phyloP scores from a whole-genome alignment of 2,888 invertebrate species.

The Habroteleia sp. region DNA sequence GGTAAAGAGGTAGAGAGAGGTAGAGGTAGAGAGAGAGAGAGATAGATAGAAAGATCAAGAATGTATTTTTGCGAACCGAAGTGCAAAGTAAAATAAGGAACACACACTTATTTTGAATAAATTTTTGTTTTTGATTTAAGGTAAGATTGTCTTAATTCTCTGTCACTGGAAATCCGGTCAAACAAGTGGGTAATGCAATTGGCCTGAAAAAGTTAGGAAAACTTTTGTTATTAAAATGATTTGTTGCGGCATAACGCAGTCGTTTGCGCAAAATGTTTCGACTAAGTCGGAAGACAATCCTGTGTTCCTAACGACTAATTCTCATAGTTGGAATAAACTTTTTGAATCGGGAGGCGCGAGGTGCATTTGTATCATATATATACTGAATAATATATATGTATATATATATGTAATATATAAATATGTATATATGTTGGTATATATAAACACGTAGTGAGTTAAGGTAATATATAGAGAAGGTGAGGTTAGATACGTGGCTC shows the following conservation, averaged over 20 bases:
- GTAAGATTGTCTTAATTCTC: constrained; percentile 43
- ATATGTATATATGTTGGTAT: constrained; percentile 75
- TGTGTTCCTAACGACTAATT: constrained; percentile 19
- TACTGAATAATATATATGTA: constrained; percentile 67
- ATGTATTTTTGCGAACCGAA: constrained; percentile 27
- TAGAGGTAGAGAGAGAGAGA: constrained; percentile 2
- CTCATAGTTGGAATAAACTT: constrained; percentile 69
- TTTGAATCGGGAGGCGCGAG: constrained; percentile 75
- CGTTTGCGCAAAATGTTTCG: constrained; percentile 28
- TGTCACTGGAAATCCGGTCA: constrained; percentile 36
- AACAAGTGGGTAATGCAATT: constrained; percentile 53
- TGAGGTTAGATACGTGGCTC: constrained; percentile 82
- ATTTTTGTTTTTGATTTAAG: constrained; percentile 13
- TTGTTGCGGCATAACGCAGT: constrained; percentile 8
- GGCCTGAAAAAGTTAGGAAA: constrained; percentile 62
- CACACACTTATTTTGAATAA: constrained; percentile 28
- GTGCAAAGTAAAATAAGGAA: constrained; percentile 39
- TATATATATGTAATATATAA: constrained; percentile 68
- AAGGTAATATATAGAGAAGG: constrained; percentile 81
- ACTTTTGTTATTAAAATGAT: constrained; percentile 25
- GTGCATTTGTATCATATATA: constrained; percentile 71
- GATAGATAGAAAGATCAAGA: background rate
- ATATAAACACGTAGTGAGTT: constrained; percentile 80
- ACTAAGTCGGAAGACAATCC: constrained; percentile 38
- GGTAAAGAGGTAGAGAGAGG: background rate